Evolutionary conservation across 2,113 vertebrate species (phyloP), one percentile per base, ranked within the genome.

Genomic region (Parus major): DNA sequence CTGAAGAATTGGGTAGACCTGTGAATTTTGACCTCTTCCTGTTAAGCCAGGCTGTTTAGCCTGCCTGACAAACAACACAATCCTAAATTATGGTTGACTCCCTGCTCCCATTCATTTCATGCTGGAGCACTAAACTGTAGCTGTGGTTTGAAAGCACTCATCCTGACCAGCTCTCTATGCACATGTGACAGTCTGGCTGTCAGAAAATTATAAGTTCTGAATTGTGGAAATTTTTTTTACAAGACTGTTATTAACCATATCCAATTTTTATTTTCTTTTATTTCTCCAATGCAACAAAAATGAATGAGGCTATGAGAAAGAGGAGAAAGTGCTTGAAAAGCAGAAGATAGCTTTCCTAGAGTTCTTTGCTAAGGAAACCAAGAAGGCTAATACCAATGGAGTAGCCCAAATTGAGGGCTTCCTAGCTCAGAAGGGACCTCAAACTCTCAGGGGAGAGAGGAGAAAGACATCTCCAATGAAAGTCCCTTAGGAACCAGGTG

Each of bases 131-230:
- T 69, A 9, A 92, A 33, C 50, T 35, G 17, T 14, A 68, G 79
- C 53, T 47, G n/a, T 65, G 55, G 52, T 73, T 59, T 73, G 53
- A 44, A 24, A 81, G n/a, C 5, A 13, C 27, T 46, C 46, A 70
- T 52, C 44, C 39, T 0, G 0, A 36, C 33, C 53, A 44, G 44
- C 52, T 70, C 47, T 72, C 77, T 14, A 42, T 1, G 2, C 12
- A 69, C 11, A 23, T 0, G 29, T 53, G 49, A 79, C 66, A 55
- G 36, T 46, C 1, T 1, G 1, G 33, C n/a, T 47, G 24, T 33
- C 46, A 85, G 23, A 87, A 64, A 50, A 79, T 7, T 12, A 68
- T 52, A 4, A 5, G 15, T 71, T 88, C 69, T 23, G 20, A 87
- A 82, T 77, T 20, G 65, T 0, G 12, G 50, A 35, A 14, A 5